phyloP scores from a whole-genome alignment of 2,888 invertebrate genomes.

The Macroteleia sp. region DNA sequence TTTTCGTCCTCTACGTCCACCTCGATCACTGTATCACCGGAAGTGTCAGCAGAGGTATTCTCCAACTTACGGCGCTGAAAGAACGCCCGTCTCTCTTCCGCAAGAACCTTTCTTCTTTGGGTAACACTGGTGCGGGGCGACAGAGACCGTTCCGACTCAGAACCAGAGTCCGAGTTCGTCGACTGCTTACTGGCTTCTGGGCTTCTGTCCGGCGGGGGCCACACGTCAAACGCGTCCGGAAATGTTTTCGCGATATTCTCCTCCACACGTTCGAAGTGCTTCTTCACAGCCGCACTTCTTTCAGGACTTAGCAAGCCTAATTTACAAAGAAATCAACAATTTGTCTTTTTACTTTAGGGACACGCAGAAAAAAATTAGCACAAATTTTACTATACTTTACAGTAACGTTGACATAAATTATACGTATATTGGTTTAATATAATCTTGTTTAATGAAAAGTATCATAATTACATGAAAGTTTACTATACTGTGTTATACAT shows the following conservation, averaged over 20 bases:
- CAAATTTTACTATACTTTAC: no score
- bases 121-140: slow-evolving; percentile 61
- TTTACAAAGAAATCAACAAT: background rate
- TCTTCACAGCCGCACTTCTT: slow-evolving; percentile 50
- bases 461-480: no score
- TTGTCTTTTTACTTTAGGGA: no score
- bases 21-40: slow-evolving; percentile 74
- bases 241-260: slow-evolving; percentile 55
- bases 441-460: no score
- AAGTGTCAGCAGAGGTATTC: slow-evolving; percentile 68
- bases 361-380: no score
- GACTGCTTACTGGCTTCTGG: slow-evolving; percentile 19
- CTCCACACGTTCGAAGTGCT: slow-evolving; percentile 60
- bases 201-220: slow-evolving; percentile 36
- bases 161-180: slow-evolving; percentile 71
- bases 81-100: slow-evolving; percentile 79
- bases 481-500: no score
- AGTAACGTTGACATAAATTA: no score
- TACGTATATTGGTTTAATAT: no score
- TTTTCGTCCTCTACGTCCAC: slow-evolving; percentile 68
- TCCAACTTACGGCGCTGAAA: slow-evolving; percentile 77
- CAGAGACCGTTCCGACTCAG: slow-evolving; percentile 69
- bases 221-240: slow-evolving; percentile 51
- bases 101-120: slow-evolving; percentile 69
- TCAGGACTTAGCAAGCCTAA: slow-evolving; percentile 53